Conservation (phyloP, 2,888 invertebrate genomes). For the Buathra laborator region DNA sequence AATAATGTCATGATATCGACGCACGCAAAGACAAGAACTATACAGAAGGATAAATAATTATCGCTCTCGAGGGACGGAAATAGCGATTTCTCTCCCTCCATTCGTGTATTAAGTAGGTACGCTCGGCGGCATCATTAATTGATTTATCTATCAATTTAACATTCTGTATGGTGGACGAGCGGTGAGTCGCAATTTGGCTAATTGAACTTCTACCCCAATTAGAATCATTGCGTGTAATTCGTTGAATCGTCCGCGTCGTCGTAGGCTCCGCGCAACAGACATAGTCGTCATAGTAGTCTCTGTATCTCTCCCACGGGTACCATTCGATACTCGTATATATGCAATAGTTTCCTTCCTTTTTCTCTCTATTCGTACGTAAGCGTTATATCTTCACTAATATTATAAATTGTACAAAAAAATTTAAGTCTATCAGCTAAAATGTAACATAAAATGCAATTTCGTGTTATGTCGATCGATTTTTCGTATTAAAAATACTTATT, state of each 20-base stretch:
- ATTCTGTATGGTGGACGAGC: conserved; percentile 61
- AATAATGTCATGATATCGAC: conserved; percentile 32
- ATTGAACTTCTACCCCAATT: conserved; percentile 83
- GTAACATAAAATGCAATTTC: conserved; percentile 14
- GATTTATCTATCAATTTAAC: conserved; percentile 76
- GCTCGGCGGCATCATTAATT: conserved; percentile 70
- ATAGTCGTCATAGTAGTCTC: conserved; percentile 35
- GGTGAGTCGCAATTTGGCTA: conserved; percentile 76
- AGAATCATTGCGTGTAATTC: conserved; percentile 82
- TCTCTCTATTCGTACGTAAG: neutral
- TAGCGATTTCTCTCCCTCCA: conserved; percentile 48
- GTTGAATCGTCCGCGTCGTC: conserved; percentile 65
- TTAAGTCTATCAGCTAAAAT: conserved; percentile 54
- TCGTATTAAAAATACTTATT: conserved; percentile 27
- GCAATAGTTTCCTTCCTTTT: conserved; percentile 41
- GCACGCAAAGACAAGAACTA: conserved; percentile 17
- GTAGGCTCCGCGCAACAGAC: conserved; percentile 43
- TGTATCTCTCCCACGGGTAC: conserved; percentile 67
- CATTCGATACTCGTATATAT: conserved; percentile 60
- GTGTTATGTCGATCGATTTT: conserved; percentile 50
- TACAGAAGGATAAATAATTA: conserved; percentile 27
- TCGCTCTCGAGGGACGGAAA: conserved; percentile 60
- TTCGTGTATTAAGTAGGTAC: conserved; percentile 65
- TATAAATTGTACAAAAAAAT: conserved; percentile 59
- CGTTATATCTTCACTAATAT: conserved; percentile 54